Percentiles rank a stretch among this genome's conserved stretches.
phyloP scores from a whole-genome alignment of 2,113 vertebrate genomes.

The Rhea americana region DNA sequence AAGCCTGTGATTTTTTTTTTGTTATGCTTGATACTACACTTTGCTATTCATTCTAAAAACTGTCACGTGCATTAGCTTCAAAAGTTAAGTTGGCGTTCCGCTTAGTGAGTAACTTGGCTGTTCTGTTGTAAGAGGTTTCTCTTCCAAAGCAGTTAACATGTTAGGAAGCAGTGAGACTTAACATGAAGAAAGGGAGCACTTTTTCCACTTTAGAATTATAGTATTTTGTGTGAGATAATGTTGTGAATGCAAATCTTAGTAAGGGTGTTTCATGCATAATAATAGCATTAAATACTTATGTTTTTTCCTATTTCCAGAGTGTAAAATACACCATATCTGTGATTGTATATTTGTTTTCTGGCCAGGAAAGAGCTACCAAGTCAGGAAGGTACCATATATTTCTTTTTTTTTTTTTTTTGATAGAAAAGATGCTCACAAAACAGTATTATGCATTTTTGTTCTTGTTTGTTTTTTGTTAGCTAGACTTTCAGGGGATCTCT shows the following conservation, averaged over 20 bases:
- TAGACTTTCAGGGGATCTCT: not conserved
- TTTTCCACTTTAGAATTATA: not conserved
- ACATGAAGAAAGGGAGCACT: not conserved
- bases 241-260: not conserved
- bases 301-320: not conserved
- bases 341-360: not conserved
- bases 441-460: not conserved
- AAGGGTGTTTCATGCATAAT: not conserved
- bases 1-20: not conserved
- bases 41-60: not conserved
- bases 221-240: not conserved
- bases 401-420: too few species aligned
- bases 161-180: not conserved
- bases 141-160: not conserved
- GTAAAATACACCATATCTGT: not conserved
- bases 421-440: not conserved
- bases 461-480: not conserved
- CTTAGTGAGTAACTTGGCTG: accelerated
- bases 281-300: not conserved
- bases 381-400: accelerated
- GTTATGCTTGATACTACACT: not conserved
- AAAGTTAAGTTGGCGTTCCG: not conserved
- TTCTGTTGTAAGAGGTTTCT: accelerated
- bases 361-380: not conserved
- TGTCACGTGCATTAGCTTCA: accelerated